Evolutionary conservation across 2,888 invertebrate species (phyloP).

Genomic region (Anodontia alba): DNA sequence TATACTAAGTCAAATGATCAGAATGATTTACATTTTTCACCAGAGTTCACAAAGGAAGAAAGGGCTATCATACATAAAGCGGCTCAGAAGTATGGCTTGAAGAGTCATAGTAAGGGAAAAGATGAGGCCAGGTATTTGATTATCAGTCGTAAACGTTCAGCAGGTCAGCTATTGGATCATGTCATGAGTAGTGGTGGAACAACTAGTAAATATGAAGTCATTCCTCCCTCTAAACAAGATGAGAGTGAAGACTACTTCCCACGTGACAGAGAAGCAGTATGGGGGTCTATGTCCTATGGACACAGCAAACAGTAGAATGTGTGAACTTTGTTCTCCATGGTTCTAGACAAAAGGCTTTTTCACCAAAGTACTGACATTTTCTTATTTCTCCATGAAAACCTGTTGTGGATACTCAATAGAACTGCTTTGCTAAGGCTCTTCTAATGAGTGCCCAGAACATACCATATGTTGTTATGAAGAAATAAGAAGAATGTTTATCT

Average conservation of each 20-base stretch:
- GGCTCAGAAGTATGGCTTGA: slow-evolving; percentile 85
- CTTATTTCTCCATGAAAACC: no score
- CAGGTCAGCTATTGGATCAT: slow-evolving; percentile 85
- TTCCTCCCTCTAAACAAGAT: slow-evolving; percentile 69
- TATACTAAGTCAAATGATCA: slow-evolving; percentile 81
- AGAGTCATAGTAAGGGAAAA: slow-evolving; percentile 86
- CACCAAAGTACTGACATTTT: no score
- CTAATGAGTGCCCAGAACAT: no score
- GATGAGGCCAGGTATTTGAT: slow-evolving; percentile 86
- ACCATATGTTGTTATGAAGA: no score
- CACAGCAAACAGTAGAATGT: slow-evolving; percentile 46
- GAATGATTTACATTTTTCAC: slow-evolving; percentile 84
- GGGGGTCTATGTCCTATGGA: slow-evolving; percentile 37
- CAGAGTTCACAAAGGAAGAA: slow-evolving; percentile 85
- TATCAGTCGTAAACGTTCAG: slow-evolving; percentile 86
- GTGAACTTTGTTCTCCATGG: no score
- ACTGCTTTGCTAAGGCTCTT: no score
- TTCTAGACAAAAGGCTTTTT: no score
- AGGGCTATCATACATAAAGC: slow-evolving; percentile 84
- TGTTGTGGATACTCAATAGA: no score
- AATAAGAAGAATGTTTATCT: no score
- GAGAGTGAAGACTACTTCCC: slow-evolving; percentile 22
- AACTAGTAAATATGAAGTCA: slow-evolving; percentile 86
- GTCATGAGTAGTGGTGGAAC: slow-evolving; percentile 85
- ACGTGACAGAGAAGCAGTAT: not conserved